Base-by-base conservation (phyloP, 1,140 invertebrate genomes). In the Diabrotica undecimpunctata region DNA sequence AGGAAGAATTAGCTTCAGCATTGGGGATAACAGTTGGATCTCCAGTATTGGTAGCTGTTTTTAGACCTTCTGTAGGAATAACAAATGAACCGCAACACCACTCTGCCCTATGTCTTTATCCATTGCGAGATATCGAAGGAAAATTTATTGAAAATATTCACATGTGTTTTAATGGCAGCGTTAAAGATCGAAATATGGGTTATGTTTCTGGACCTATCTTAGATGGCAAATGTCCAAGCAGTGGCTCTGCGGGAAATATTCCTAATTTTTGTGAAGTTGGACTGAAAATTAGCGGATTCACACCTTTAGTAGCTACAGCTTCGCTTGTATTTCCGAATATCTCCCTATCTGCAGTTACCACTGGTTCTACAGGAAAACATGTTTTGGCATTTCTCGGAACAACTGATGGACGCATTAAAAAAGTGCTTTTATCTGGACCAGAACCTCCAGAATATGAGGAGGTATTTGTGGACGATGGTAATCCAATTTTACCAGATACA, bases 91-190 rank as follows among this genome's bases (percentile, higher is more conserved):
- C 90, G 0, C 79, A 86, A 67, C 72, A 85, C 6, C 86, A 88
- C 55, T 96, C 94, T 5, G 95, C 93, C 0, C 77, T 98, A 65
- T 95, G 93, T 79, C 82, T 93, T 25, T 94, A 90, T 79, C 91
- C 90, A 66, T 80, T 98, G 61, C 85, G 90, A 68, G 90, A 95
- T 51, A 94, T 99, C 69, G 93, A 97, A 75, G 88, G 88, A 59
- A 92, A 93, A 74, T 98, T 99, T 79, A 94, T 94, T 73, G 91
- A 96, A 79, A 98, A 97, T 80, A 96, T 97, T 72, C 93, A 96
- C 77, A 92, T 95, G 88, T 99, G 96, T 81, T 97, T 98, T 78
- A 95, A 97, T 80, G 94, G 94, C 25, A 95, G 91, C 70, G 90
- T 90, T 62, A 92, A 92, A 70, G 92, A 94, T 75, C 83, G 95